Base-by-base conservation (phyloP, 2,113 vertebrate species). In the Neodon shergylaensis region DNA sequence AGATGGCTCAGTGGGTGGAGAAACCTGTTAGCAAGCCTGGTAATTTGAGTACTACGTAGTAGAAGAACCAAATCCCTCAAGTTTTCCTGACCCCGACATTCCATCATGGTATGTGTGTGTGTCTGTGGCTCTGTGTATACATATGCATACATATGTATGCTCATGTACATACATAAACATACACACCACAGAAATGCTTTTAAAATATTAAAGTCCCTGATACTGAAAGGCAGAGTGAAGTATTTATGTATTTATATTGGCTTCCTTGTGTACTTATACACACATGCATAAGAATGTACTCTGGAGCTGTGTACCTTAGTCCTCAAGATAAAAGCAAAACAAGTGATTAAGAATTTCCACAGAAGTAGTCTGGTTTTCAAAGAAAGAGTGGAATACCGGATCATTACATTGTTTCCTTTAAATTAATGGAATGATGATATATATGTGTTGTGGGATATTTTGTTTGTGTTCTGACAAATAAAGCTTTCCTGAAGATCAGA, bases 221-320 rank as follows among this genome's bases (percentile, higher is more conserved):
- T 86, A 86, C 49, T 7, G 3, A 68, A n/a, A 52, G 65, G 63
- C 65, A 86, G 42, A 49, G 65, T 47, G 54, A 91, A 88, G 44
- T 36, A 91, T 88, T 74, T 93, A 74, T 83, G 44, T 36, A 91
- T 88, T 79, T 93, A 74, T 88, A 83, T 9, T 70, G 47, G 10
- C 10, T 61, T 93, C 61, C 52, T 93, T 81, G 65, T 54, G 10
- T 72, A 70, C 13, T 36, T 26, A 33, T 12, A 63, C 36, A 65
- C 8, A n/a, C 7, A 33, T 21, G 36, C 47, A 63, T 24, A 7
- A 78, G 54, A 31, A 42, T 58, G 52, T 52, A 82, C 14, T 88
- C n/a, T 49, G 83, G 42, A 33, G 63, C 22, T 52, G 47, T 0
- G 24, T 28, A 33, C 21, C 42, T 3, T 91, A 10, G 65, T 84